Evolutionary conservation across 2,113 vertebrate species (phyloP).

Genomic region (Tamias sibiricus): DNA sequence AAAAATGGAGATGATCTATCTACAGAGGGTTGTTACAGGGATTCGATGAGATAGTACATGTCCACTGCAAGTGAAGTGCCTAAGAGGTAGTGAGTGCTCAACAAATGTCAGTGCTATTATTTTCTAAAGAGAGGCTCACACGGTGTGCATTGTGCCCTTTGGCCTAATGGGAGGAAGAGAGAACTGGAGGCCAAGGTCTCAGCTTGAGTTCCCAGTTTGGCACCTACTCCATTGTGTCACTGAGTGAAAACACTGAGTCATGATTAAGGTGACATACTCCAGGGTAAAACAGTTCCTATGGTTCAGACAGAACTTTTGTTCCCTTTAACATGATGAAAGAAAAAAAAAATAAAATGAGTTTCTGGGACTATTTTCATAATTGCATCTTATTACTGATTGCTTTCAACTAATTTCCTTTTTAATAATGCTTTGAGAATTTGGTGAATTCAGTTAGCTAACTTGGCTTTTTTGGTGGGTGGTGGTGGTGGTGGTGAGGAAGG

Average conservation of each 20-base stretch:
- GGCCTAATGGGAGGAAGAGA: background rate
- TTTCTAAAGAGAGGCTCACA: background rate
- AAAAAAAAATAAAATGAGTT: background rate
- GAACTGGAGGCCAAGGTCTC: background rate
- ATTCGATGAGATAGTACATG: fast-evolving
- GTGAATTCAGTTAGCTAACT: background rate
- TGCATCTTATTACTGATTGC: background rate
- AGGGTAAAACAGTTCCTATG: background rate
- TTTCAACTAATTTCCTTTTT: constrained; percentile 16
- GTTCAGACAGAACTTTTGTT: background rate
- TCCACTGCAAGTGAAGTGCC: fast-evolving
- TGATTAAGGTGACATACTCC: background rate
- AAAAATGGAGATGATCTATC: background rate
- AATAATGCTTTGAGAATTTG: background rate
- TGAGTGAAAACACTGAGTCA: background rate
- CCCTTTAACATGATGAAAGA: background rate
- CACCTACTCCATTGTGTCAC: background rate
- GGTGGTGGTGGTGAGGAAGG: background rate
- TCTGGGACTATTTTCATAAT: background rate
- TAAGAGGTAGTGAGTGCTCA: fast-evolving
- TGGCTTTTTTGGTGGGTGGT: background rate
- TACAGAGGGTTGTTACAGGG: fast-evolving
- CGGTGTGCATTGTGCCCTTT: background rate
- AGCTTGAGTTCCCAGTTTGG: background rate
- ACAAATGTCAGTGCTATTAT: too few species aligned